phyloP scores from a whole-genome alignment of 2,797 vertebrate genomes.

The Periparus ater region DNA sequence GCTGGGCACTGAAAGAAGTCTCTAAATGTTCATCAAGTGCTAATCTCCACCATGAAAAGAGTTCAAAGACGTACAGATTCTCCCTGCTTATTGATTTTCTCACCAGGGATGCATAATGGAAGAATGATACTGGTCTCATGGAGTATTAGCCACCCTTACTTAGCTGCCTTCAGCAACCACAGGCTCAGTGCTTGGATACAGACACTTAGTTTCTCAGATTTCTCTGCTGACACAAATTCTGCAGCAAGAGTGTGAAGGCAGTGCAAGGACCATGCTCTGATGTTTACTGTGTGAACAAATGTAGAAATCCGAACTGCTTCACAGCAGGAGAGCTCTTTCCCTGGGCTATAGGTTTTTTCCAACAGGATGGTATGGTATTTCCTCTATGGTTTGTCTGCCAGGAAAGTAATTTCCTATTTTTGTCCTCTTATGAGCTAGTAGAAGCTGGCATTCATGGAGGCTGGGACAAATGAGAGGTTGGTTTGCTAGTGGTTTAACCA shows the following conservation, averaged over 20 bases:
- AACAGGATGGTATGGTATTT: constrained; percentile 35
- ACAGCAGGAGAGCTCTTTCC: neutral
- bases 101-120: constrained; percentile 12
- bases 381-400: constrained; percentile 27
- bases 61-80: neutral
- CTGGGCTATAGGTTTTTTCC: constrained; percentile 3
- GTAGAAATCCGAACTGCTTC: neutral
- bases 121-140: constrained; percentile 5
- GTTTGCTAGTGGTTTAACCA: constrained; percentile 58
- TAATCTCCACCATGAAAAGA: neutral
- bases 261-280: neutral
- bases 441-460: constrained; percentile 33
- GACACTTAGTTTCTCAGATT: neutral
- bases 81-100: constrained; percentile 26
- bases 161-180: neutral
- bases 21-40: neutral
- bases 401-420: constrained; percentile 55
- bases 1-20: neutral
- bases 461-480: constrained; percentile 44
- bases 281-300: neutral
- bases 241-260: neutral
- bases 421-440: constrained; percentile 29
- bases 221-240: neutral
- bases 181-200: neutral
- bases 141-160: neutral